Evolutionary conservation across 1,140 invertebrate species (phyloP), one percentile per base, ranked within the genome.

Genomic region (Drosophila lini): DNA sequence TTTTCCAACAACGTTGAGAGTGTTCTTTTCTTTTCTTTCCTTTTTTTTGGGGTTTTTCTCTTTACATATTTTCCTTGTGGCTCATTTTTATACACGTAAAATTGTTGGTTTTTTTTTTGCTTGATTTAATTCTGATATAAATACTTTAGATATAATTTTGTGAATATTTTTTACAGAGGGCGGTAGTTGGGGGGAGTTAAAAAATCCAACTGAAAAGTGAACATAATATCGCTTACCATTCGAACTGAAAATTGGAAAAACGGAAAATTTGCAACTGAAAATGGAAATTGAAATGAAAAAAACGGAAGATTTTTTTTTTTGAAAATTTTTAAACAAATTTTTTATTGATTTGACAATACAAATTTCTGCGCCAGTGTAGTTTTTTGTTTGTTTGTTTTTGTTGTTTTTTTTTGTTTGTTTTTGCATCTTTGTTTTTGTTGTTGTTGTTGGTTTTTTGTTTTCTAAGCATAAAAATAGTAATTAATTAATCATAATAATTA

Each of bases 331-430:
- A 80, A 88, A 88, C 69, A 80, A 89, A 80, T 89, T 83, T 89
- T 84, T 88, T 88, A 88, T 88, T 88, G 83, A 74, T 88, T 86
- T 86, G 84, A 88, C 83, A 76, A 88, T 86, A 86, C 76, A 89
- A 88, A 88, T 86, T 86, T 88, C 81, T 89, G 84, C 80, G 78
- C 78, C 81, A 60, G 78, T 78, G 58, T 65, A 41, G 28, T 56
- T 80, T 73, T 70, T 78, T 65, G 15, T 65, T 78, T 65, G 15
- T 65, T 65, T 52, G 47, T 70, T 45, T 50, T 65, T 75, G 22
- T 62, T 77, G 44, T 73, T 78, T 81, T 56, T 64, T 58, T 61
- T 8, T 28, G 38, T 69, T 69, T 61, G 52, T 65, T 83, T 81
- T 75, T 79, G 61, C 45, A 73, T 70, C 62, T 71, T 78, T 83